These are phyloP conservation scores for Podocnemis expansa DNA, from an alignment of 2,113 vertebrate genomes.

Conservation along the genomic window DNA sequence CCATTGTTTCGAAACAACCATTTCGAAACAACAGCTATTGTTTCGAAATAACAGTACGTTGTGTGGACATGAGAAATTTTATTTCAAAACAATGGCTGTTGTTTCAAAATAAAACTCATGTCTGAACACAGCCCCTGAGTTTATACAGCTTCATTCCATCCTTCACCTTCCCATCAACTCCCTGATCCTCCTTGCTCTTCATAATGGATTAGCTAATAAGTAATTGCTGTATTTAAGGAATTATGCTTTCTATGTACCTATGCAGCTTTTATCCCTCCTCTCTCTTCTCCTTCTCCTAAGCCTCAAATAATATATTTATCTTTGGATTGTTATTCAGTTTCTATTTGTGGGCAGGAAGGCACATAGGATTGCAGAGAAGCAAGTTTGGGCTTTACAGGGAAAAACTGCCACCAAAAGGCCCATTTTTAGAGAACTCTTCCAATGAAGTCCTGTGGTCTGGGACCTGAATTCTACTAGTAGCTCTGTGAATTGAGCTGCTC, in stretches of 20 bases:
- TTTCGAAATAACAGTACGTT: too few species aligned
- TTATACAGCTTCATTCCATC: background rate
- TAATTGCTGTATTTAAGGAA: fast-evolving
- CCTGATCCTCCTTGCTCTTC: background rate
- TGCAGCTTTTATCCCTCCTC: background rate
- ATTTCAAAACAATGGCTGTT: too few species aligned
- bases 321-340: background rate
- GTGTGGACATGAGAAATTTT: too few species aligned
- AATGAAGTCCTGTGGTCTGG: background rate
- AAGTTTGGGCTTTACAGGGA: background rate
- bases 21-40: too few species aligned
- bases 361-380: background rate
- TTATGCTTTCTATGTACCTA: fast-evolving
- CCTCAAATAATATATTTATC: background rate
- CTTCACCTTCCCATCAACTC: background rate
- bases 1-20: too few species aligned
- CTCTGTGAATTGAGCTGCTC: background rate
- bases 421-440: background rate
- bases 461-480: background rate
- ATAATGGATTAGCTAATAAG: fast-evolving
- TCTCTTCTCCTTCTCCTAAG: fast-evolving
- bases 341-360: background rate
- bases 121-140: too few species aligned
- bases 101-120: too few species aligned
- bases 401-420: background rate